These are phyloP conservation scores for Halocynthia roretzi DNA, from an alignment of 23 tunicate genomes.

Conservation along the genomic window DNA sequence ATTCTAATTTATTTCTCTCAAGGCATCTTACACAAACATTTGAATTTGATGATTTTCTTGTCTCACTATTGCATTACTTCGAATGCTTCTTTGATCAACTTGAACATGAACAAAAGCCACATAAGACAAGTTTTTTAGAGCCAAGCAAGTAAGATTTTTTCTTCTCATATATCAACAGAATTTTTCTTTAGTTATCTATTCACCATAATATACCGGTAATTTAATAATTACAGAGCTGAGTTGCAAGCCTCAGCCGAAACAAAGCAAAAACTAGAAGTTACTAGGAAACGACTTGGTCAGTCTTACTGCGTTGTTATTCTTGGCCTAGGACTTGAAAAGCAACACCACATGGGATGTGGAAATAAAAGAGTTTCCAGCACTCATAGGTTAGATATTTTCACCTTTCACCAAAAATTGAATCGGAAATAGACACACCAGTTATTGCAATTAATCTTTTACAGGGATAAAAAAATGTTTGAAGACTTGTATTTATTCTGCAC, in stretches of 20 bases:
- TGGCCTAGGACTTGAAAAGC: slow-evolving; percentile 67
- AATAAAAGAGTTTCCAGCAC: slow-evolving; percentile 69
- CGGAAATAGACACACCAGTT: neutral
- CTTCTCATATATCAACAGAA: neutral
- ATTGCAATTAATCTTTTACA: slow-evolving; percentile 13
- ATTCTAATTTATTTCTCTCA: neutral
- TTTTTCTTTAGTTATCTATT: neutral
- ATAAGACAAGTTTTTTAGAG: slow-evolving; percentile 57
- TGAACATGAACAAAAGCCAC: slow-evolving; percentile 62
- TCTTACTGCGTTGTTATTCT: slow-evolving; percentile 65
- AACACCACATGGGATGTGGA: slow-evolving; percentile 92
- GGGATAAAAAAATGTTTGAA: slow-evolving; percentile 81
- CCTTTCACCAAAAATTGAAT: neutral
- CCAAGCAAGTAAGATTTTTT: slow-evolving; percentile 71
- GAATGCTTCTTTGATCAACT: slow-evolving; percentile 55
- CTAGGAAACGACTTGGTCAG: slow-evolving; percentile 57
- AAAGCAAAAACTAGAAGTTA: slow-evolving; percentile 37
- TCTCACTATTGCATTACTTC: slow-evolving; percentile 59
- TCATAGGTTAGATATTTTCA: slow-evolving; percentile 36
- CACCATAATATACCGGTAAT: neutral
- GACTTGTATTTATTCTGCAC: slow-evolving; percentile 67
- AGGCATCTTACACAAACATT: slow-evolving; percentile 29
- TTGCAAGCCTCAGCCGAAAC: slow-evolving; percentile 59
- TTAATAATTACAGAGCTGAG: slow-evolving; percentile 37
- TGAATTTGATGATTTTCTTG: slow-evolving; percentile 69